Conservation (phyloP, 1,140 invertebrate genomes). For the Camponotus vicinus region DNA sequence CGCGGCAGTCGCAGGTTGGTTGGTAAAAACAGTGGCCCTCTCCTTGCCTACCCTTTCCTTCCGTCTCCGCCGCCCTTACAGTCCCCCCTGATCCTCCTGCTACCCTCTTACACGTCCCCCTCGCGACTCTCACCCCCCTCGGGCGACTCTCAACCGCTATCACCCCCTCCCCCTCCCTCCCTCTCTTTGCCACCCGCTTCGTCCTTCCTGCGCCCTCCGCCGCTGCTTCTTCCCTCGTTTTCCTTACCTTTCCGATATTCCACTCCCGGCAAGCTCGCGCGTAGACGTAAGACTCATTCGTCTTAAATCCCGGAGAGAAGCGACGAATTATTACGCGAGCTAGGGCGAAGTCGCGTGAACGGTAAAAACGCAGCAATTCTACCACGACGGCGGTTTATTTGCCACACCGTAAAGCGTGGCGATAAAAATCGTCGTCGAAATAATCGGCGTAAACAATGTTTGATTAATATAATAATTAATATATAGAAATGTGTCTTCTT, state of each 20-base stretch:
- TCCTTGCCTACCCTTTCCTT: slow-evolving; percentile 76
- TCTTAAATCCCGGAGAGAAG: slow-evolving; percentile 70
- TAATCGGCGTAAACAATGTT: neutral
- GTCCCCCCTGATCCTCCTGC: slow-evolving; percentile 19
- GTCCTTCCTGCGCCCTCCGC: slow-evolving; percentile 3
- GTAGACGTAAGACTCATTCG: slow-evolving; percentile 73
- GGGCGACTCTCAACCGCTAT: slow-evolving; percentile 33
- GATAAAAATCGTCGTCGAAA: slow-evolving; percentile 27
- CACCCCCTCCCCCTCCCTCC: slow-evolving; percentile 30
- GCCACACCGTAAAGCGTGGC: slow-evolving; percentile 18
- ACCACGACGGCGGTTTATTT: slow-evolving; percentile 23
- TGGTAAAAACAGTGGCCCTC: slow-evolving; percentile 81
- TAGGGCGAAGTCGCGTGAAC: slow-evolving; percentile 36
- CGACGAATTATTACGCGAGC: slow-evolving; percentile 68
- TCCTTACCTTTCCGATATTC: slow-evolving; percentile 77
- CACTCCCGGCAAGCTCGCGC: slow-evolving; percentile 65
- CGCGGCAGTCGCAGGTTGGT: slow-evolving; percentile 74
- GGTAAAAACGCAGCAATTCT: slow-evolving; percentile 42
- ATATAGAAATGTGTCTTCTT: too few relatives aligned
- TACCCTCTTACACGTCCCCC: slow-evolving; percentile 59
- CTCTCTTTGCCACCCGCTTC: slow-evolving; percentile 22
- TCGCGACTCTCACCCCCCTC: slow-evolving; percentile 53
- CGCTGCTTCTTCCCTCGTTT: slow-evolving; percentile 65
- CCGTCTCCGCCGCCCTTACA: slow-evolving; percentile 52
- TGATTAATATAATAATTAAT: neutral